These are phyloP conservation scores for Epinotia brunnichana DNA, from an alignment of 2,888 invertebrate genomes.

Conservation along the genomic window DNA sequence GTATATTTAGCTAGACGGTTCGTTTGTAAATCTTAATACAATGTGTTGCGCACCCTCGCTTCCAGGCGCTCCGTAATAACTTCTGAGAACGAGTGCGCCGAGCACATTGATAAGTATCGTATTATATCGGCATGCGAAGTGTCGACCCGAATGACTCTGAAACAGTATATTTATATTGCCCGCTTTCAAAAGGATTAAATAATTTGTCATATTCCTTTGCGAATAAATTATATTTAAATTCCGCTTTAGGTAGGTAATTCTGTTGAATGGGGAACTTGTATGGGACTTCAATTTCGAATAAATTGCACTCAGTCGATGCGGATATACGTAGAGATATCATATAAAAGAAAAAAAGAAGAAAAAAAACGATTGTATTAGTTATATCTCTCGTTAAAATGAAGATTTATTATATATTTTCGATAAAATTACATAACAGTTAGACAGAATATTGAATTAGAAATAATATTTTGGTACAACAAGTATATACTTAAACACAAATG, in stretches of 20 bases:
- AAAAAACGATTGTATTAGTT: too few relatives aligned
- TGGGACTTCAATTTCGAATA: too few relatives aligned
- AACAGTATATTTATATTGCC: constrained; percentile 19
- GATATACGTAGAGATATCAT: too few relatives aligned
- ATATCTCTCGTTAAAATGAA: too few relatives aligned
- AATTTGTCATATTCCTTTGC: constrained; percentile 5
- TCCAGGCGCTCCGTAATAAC: not conserved
- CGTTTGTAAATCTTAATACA: not conserved
- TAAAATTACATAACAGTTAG: too few relatives aligned
- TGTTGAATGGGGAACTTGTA: too few relatives aligned
- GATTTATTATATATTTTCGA: too few relatives aligned
- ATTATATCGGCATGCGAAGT: not conserved
- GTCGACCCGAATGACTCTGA: not conserved
- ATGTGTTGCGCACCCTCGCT: not conserved
- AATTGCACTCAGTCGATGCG: too few relatives aligned
- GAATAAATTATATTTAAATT: not conserved
- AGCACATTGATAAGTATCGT: not conserved
- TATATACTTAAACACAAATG: too few relatives aligned
- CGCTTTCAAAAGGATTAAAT: constrained; percentile 9
- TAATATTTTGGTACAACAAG: too few relatives aligned
- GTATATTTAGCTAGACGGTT: not conserved
- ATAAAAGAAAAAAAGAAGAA: too few relatives aligned
- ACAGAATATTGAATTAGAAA: too few relatives aligned
- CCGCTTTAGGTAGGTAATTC: not conserved
- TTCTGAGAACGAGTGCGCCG: not conserved